phyloP scores from a whole-genome alignment of 2,113 vertebrate genomes.

The Tichodroma muraria region DNA sequence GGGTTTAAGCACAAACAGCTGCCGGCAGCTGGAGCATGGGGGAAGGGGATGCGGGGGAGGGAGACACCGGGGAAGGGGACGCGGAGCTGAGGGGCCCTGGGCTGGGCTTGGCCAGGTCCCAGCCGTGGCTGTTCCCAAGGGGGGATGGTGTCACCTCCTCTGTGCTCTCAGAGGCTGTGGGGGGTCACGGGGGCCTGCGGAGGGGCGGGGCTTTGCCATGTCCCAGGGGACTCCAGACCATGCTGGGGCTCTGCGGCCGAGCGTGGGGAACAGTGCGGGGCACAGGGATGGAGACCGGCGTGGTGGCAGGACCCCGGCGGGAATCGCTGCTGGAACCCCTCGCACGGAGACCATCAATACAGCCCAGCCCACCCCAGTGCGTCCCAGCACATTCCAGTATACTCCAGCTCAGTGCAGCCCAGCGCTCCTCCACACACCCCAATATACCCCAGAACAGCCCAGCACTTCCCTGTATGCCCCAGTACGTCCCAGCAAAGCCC shows the following conservation, averaged over 20 bases:
- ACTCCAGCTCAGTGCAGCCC: background rate
- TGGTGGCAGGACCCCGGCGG: background rate
- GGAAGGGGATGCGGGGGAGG: background rate
- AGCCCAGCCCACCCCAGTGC: no score
- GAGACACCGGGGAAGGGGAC: background rate
- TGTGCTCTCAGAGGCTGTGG: background rate
- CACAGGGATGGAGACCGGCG: background rate
- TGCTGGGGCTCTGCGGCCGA: background rate
- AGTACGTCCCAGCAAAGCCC: rapidly evolving
- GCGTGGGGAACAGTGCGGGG: no score
- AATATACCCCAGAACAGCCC: no score
- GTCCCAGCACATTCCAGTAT: background rate
- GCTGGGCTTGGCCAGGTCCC: background rate
- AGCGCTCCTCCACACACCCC: no score
- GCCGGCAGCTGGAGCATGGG: background rate
- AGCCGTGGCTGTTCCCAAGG: background rate
- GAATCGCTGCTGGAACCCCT: background rate
- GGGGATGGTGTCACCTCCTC: background rate
- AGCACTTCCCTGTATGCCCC: no score
- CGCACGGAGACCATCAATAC: no score
- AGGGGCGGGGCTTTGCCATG: background rate
- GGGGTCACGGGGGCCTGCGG: no score
- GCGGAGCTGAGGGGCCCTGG: background rate
- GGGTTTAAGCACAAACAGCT: background rate
- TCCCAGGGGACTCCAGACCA: background rate